Conservation (phyloP, 2,113 vertebrate species). For the Istiophorus platypterus region DNA sequence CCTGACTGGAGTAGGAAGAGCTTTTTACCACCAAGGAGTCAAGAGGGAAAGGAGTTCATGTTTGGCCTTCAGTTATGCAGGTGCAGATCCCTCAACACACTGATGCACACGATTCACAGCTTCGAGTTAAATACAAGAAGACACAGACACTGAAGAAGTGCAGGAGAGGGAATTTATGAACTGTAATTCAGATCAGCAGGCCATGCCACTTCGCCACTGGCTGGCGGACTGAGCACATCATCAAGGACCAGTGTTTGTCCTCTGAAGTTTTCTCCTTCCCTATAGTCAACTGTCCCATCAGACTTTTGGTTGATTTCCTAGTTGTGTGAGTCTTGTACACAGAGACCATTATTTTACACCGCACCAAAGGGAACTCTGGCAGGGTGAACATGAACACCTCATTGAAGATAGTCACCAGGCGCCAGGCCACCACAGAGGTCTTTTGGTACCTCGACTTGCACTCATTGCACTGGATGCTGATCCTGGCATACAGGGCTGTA, state of each 20-base stretch:
- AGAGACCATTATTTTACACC: conserved; percentile 79
- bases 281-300: conserved; percentile 81
- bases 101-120: not conserved
- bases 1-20: not conserved
- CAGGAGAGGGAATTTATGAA: not conserved
- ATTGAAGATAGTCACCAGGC: conserved; percentile 82
- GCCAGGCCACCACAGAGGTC: conserved; percentile 64
- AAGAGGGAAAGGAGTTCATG: not conserved
- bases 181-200: conserved; percentile 66
- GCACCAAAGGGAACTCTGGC: conserved; percentile 71
- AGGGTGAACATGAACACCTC: conserved; percentile 84
- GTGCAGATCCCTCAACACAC: not conserved
- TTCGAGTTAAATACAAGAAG: not conserved
- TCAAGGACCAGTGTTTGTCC: conserved; percentile 82
- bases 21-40: not conserved
- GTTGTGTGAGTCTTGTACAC: conserved; percentile 72
- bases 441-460: conserved; percentile 84
- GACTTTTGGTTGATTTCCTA: conserved; percentile 68
- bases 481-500: conserved; percentile 79
- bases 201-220: conserved; percentile 86
- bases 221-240: conserved; percentile 83
- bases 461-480: conserved; percentile 81
- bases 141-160: not conserved
- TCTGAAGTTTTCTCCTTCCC: conserved; percentile 71
- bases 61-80: not conserved